Evolutionary conservation across 2,888 invertebrate species (phyloP).

Genomic region (Cryptus armator): DNA sequence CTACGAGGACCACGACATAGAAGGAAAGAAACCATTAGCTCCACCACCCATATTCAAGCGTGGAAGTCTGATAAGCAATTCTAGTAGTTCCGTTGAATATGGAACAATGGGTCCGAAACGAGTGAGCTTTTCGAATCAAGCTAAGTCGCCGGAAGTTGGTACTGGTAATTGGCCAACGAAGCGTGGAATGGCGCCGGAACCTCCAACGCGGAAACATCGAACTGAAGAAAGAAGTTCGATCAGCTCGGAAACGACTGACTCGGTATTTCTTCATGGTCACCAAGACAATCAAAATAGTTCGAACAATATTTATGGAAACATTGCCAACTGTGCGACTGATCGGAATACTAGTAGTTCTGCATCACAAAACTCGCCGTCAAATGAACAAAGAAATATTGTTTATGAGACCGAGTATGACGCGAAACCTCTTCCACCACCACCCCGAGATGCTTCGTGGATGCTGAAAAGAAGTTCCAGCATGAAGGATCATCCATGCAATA

Average conservation of each 20-base stretch:
- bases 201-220: conserved; percentile 80
- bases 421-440: conserved; percentile 85
- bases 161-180: conserved; percentile 85
- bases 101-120: conserved; percentile 84
- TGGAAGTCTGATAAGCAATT: conserved; percentile 85
- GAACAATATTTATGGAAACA: conserved; percentile 71
- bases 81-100: conserved; percentile 80
- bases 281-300: conserved; percentile 71
- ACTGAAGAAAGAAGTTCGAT: conserved; percentile 73
- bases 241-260: conserved; percentile 71
- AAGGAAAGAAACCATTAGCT: conserved; percentile 64
- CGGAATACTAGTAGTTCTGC: conserved; percentile 39
- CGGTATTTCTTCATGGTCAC: conserved; percentile 69
- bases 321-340: conserved; percentile 26
- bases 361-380: neutral
- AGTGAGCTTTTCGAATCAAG: conserved; percentile 86
- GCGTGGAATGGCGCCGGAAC: conserved; percentile 84
- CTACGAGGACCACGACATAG: conserved; percentile 73
- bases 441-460: conserved; percentile 70
- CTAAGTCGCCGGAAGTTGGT: conserved; percentile 71
- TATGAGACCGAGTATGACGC: conserved; percentile 80
- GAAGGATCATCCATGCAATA: conserved; percentile 65
- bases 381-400: conserved; percentile 46
- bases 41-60: conserved; percentile 86
- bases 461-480: conserved; percentile 70